Conservation (phyloP, 2,888 invertebrate genomes). For the Cosmia pyralina region DNA sequence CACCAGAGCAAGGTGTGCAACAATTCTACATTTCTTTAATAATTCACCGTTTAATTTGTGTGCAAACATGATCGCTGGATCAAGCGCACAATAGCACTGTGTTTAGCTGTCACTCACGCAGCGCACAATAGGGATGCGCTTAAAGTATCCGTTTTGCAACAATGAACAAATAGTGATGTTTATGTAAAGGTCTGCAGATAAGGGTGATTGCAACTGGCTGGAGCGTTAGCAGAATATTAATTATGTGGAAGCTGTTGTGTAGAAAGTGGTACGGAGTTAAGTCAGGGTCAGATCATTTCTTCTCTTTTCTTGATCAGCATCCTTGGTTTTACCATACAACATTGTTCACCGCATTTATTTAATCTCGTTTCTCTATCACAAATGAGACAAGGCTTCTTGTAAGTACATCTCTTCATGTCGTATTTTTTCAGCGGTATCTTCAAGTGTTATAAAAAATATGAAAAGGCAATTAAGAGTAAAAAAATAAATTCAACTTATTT, state of each 20-base stretch:
- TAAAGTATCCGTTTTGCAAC: slow-evolving; percentile 77
- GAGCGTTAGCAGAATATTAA: slow-evolving; percentile 70
- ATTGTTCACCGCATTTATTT: too few relatives aligned
- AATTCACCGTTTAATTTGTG: slow-evolving; percentile 62
- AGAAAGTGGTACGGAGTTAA: slow-evolving; percentile 13
- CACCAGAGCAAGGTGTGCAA: slow-evolving; percentile 5
- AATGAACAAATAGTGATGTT: slow-evolving; percentile 70
- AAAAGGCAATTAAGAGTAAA: too few relatives aligned
- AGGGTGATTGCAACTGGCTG: slow-evolving; percentile 79
- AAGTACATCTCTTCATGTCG: too few relatives aligned
- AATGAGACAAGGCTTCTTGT: too few relatives aligned
- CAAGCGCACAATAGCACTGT: slow-evolving; percentile 72
- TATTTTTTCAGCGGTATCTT: neutral
- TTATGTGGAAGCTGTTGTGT: slow-evolving; percentile 18
- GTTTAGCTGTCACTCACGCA: slow-evolving; percentile 82
- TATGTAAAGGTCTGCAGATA: slow-evolving; percentile 77
- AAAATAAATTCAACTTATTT: too few relatives aligned
- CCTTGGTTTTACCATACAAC: too few relatives aligned
- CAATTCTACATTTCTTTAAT: slow-evolving; percentile 45
- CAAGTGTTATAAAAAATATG: too few relatives aligned
- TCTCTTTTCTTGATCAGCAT: too few relatives aligned
- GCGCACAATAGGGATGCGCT: slow-evolving; percentile 79
- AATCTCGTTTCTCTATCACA: too few relatives aligned
- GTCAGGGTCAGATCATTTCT: too few relatives aligned
- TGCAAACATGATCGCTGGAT: slow-evolving; percentile 59